phyloP scores from a whole-genome alignment of 2,113 vertebrate species.

The Onychostoma macrolepis region DNA sequence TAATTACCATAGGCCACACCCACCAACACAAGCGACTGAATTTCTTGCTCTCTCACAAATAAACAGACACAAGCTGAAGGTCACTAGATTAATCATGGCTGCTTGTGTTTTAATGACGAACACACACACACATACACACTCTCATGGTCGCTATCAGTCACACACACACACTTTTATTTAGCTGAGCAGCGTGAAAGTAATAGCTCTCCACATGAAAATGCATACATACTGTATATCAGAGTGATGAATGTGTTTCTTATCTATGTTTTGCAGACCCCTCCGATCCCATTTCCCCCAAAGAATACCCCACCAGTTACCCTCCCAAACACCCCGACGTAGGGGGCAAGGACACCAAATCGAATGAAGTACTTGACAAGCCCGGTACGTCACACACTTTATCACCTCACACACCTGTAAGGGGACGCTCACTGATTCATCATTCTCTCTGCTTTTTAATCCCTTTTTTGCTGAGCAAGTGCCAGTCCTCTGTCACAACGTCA shows the following conservation, averaged over 20 bases:
- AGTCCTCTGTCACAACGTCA: slow-evolving; percentile 10
- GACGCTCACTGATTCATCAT: slow-evolving; percentile 67
- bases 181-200: slow-evolving; percentile 33
- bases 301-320: slow-evolving; percentile 83
- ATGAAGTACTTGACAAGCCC: slow-evolving; percentile 70
- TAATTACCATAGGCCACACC: slow-evolving; percentile 51
- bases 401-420: slow-evolving; percentile 31
- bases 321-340: slow-evolving; percentile 84
- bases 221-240: slow-evolving; percentile 37
- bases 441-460: slow-evolving; percentile 34
- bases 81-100: slow-evolving; percentile 56
- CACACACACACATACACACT: background rate
- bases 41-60: slow-evolving; percentile 3
- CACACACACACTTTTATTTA: slow-evolving; percentile 27
- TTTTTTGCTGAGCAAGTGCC: slow-evolving; percentile 32
- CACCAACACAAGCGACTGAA: slow-evolving; percentile 1
- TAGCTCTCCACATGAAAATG: slow-evolving; percentile 36
- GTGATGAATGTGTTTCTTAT: slow-evolving; percentile 8
- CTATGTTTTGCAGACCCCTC: slow-evolving; percentile 83
- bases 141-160: background rate
- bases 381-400: slow-evolving; percentile 59
- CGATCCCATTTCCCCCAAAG: slow-evolving; percentile 82
- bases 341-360: slow-evolving; percentile 79
- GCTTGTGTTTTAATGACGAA: slow-evolving; percentile 41
- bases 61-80: slow-evolving; percentile 53